Evolutionary conservation across 2,888 invertebrate genomes (phyloP).

Genomic region (Dynastes grantii): DNA sequence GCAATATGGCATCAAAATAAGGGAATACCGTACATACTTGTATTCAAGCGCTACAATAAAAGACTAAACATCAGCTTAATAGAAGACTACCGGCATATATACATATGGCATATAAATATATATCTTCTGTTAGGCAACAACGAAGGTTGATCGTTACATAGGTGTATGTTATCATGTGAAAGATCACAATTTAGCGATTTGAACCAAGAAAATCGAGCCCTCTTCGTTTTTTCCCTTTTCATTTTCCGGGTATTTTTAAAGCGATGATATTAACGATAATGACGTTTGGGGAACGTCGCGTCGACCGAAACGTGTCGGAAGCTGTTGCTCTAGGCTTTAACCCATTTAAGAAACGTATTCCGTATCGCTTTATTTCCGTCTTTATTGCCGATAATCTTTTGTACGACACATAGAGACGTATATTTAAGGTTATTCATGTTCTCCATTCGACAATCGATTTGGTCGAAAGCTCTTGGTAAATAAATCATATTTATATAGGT

Average conservation of each 20-base stretch:
- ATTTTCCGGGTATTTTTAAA: too few species aligned
- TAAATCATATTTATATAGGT: slow-evolving; percentile 20
- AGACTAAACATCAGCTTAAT: neutral
- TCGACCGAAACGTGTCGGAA: slow-evolving; percentile 41
- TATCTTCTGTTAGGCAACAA: too few species aligned
- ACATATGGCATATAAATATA: neutral
- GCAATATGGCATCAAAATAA: slow-evolving; percentile 3
- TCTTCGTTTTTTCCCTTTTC: too few species aligned
- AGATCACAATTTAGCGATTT: slow-evolving; percentile 34
- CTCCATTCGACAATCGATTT: slow-evolving; percentile 16
- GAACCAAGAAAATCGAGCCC: too few species aligned
- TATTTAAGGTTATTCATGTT: slow-evolving; percentile 35
- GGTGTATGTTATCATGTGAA: neutral
- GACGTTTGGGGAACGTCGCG: slow-evolving; percentile 35
- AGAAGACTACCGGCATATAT: neutral
- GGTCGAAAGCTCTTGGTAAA: slow-evolving; percentile 1
- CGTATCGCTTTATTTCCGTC: slow-evolving; percentile 47
- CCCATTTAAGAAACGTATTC: slow-evolving; percentile 39
- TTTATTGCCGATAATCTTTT: slow-evolving; percentile 42
- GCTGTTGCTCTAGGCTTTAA: slow-evolving; percentile 40
- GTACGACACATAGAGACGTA: slow-evolving; percentile 25
- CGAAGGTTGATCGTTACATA: too few species aligned
- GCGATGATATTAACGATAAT: slow-evolving; percentile 34
- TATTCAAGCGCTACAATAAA: neutral
- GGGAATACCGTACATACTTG: neutral